Evolutionary conservation across 1,140 invertebrate genomes (phyloP).

Genomic region (Saccostrea glomerata): DNA sequence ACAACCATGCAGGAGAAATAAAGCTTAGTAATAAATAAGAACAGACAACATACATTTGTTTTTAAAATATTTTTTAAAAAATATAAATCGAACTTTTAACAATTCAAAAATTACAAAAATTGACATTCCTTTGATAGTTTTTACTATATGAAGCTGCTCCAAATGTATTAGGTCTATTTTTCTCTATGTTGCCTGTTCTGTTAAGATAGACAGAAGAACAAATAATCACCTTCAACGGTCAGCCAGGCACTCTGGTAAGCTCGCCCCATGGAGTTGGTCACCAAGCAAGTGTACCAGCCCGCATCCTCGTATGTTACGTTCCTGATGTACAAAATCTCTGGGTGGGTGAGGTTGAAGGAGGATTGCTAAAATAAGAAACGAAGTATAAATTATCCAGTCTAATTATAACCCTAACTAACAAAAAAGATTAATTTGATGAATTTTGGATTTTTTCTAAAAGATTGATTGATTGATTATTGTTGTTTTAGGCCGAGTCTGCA

Average conservation of each 20-base stretch:
- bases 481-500: too few relatives aligned
- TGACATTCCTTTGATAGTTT: too few relatives aligned
- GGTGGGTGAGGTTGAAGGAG: constrained; percentile 77
- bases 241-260: constrained; percentile 90
- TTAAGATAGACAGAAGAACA: not conserved
- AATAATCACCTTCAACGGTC: constrained; percentile 81
- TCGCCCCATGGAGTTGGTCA: constrained; percentile 89
- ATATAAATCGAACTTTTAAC: not conserved
- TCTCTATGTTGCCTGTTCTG: constrained; percentile 19
- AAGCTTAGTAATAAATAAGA: not conserved
- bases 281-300: constrained; percentile 96
- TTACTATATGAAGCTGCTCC: not conserved
- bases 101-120: not conserved
- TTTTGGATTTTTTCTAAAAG: too few relatives aligned
- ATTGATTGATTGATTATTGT: not conserved
- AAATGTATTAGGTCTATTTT: not conserved
- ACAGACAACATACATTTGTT: not conserved
- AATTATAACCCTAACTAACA: too few relatives aligned
- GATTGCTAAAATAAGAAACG: constrained; percentile 62
- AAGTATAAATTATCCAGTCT: not conserved
- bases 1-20: constrained; percentile 22
- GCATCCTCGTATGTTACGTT: constrained; percentile 93
- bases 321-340: constrained; percentile 86
- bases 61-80: not conserved
- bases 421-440: too few relatives aligned